A percentile compares a stretch with the other conserved stretches of the same genome.
Conservation (phyloP, 2,888 invertebrate genomes). For the Platycheirus albimanus region DNA sequence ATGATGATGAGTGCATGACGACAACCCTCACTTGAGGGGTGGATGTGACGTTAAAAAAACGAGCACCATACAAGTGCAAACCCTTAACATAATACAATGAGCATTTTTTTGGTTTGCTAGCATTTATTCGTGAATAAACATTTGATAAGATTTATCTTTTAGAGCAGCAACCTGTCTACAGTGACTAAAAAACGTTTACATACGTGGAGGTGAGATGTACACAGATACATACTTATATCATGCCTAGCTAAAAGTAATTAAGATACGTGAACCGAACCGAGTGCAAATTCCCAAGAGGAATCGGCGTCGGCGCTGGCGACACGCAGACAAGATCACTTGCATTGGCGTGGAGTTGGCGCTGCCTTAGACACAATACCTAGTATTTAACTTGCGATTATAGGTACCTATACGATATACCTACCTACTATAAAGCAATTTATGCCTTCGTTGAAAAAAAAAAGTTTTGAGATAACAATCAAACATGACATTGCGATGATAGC, state of each 20-base stretch:
- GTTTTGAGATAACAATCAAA: too few relatives aligned
- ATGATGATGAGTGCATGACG: not conserved
- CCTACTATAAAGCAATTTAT: too few relatives aligned
- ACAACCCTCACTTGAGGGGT: conserved; percentile 1
- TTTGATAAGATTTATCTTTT: conserved; percentile 67
- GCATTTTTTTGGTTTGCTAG: not conserved
- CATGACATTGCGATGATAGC: too few relatives aligned
- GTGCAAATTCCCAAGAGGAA: conserved; percentile 25
- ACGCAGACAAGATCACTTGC: conserved; percentile 16
- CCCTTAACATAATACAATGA: conserved; percentile 15
- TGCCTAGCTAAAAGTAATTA: too few relatives aligned
- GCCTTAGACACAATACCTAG: conserved; percentile 9
- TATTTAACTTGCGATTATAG: too few relatives aligned
- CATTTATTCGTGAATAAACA: conserved; percentile 50
- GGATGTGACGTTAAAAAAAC: conserved; percentile 20
- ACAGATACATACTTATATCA: conserved; percentile 18
- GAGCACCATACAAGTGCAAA: conserved; percentile 4
- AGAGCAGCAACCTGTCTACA: conserved; percentile 32
- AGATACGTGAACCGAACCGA: conserved; percentile 28
- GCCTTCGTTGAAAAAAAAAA: too few relatives aligned
- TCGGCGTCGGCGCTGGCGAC: not conserved
- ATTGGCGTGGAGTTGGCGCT: not conserved
- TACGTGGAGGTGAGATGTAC: too few relatives aligned
- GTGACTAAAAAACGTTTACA: not conserved
- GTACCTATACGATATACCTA: too few relatives aligned